Evolutionary conservation across 2,113 vertebrate species (phyloP), one percentile per base, ranked within the genome.

Genomic region (Pterophyllum scalare): DNA sequence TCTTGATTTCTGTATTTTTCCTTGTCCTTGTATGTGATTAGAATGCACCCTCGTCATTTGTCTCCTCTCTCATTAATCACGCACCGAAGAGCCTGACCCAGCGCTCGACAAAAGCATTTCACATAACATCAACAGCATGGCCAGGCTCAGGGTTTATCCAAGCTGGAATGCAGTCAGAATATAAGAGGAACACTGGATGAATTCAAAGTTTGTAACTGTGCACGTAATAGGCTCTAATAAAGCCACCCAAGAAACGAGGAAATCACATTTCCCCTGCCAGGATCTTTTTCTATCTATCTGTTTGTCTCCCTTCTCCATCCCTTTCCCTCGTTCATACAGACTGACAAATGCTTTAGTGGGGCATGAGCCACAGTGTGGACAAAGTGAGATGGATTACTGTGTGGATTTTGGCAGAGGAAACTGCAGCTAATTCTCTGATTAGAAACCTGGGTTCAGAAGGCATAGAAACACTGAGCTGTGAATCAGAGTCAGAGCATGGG

Each of bases 391-490:
- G 90, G 89, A 93, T 92, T 91, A 92, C 86, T 28, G 85, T 77
- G 91, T 89, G 90, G 88, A 84, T 88, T 89, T 91, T 94, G 93
- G 93, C 93, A 91, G 81, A 13, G 22, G 59, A 77, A 77, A 80
- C 83, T 79, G 86, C 80, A 58, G 85, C 93, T 94, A 93, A 94
- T 94, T 93, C 90, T 94, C 90, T 92, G 91, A 94, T 94, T 94
- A 89, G 93, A 90, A 94, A 93, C 84, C 92, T 61, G 85, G 86
- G 87, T 93, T 94, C 91, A 92, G 87, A 78, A 86, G 75, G 84
- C 59, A 85, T 77, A 81, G 91, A 86, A 91, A 89, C 86, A 85
- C 76, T 70, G 88, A 91, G 88, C 80, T 79, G 85, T 84, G 91
- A 86, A 75, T 90, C 88, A 82, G 80, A 90, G 87, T 82, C 83